Base-by-base conservation (phyloP, 2,113 vertebrate genomes). In the Neolamprologus sp. region DNA sequence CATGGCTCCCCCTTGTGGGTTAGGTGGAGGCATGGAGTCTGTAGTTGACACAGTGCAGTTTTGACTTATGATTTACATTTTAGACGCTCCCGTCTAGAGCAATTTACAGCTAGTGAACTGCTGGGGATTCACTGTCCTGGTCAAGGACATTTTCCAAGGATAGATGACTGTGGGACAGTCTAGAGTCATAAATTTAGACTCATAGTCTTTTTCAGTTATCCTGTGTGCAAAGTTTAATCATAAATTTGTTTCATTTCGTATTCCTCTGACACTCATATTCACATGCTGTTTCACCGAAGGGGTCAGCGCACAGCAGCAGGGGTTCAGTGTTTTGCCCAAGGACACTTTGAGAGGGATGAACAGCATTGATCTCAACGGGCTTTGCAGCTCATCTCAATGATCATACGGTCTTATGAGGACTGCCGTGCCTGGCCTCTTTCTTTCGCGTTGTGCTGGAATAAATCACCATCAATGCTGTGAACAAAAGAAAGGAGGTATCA, bases 1-100 rank as follows among this genome's bases (percentile, higher is more conserved):
- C 75, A 47, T 63, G 80, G 91, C 93, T 91, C 93, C 93, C 93
- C 85, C 95, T 95, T n/a, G 93, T 93, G 94, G 93, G 68, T 19
- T 71, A 68, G 7, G 33, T 79, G 60, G 68, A 81, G 51, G 60
- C 26, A 49, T 53, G 79, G 54, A 53, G 71, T 26, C 80, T 60
- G 21, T 23, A n/a, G 23, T 28, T 84, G 68, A 78, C 47, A 82
- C 53, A 1, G 80, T 37, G 53, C 65, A 75, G 82, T 85, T 88
- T 81, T 3, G 35, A 31, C 6, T 13, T 19, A 13, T 87, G 68
- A 92, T 92, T 92, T 90, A 54, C 89, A 93, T 88, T 88, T 90
- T 33, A 21, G 73, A 82, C 58, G 1, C 83, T 57, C 83, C 57
- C 49, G 71, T 79, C 53, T 12, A 47, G 55, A 80, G 83, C 51